Evolutionary conservation across 2,797 vertebrate genomes (phyloP).

Genomic region (Sebastes itinus): DNA sequence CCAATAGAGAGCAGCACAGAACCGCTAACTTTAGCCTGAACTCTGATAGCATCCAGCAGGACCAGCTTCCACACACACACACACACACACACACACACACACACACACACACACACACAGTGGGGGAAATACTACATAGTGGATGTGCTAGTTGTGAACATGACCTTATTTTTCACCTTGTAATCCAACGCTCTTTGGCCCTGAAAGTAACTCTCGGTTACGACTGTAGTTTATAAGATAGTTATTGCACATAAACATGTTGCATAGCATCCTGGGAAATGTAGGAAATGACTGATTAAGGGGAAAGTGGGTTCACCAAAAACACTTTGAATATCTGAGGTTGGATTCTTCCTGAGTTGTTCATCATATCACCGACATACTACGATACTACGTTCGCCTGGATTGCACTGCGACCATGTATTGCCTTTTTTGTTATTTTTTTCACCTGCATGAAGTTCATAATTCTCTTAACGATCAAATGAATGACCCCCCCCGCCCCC

Average conservation of each 20-base stretch:
- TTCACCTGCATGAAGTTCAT: conserved; percentile 38
- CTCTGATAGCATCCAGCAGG: not conserved
- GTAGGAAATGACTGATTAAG: not conserved
- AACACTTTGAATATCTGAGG: not conserved
- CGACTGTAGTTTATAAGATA: not conserved
- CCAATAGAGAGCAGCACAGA: not conserved
- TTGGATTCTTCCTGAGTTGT: conserved; percentile 43
- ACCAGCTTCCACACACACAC: no score
- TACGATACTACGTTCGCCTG: conserved; percentile 19
- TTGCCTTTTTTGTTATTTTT: conserved; percentile 45
- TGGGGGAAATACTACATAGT: no score
- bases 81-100: no score
- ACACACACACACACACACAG: no score
- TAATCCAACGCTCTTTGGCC: no score
- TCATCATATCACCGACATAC: not conserved
- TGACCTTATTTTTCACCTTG: not conserved
- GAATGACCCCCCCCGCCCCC: conserved; percentile 3
- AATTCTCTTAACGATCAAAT: conserved; percentile 15
- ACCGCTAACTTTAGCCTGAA: not conserved
- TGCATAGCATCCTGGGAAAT: conserved; percentile 43
- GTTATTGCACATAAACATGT: not conserved
- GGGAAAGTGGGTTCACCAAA: not conserved
- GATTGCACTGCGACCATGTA: conserved; percentile 39
- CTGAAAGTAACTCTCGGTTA: not conserved
- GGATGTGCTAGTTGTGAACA: no score